Evolutionary conservation across 2,888 invertebrate species (phyloP).

Genomic region (Anodontia alba): DNA sequence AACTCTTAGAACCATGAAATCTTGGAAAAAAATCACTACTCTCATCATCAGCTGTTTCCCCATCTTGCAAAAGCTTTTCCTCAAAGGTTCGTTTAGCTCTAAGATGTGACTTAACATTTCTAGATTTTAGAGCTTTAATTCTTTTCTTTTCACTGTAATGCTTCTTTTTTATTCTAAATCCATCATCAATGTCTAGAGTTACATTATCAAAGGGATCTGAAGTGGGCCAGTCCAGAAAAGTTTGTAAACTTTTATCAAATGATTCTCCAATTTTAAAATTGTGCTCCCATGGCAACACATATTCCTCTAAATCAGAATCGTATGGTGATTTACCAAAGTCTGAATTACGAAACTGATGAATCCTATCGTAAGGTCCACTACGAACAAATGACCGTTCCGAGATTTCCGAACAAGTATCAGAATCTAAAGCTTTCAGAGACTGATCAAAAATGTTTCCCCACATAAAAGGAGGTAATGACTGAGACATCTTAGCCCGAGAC

Average conservation of each 20-base stretch:
- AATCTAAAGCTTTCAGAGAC: constrained; percentile 49
- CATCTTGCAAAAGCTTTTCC: not conserved
- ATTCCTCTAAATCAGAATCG: constrained; percentile 34
- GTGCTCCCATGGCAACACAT: constrained; percentile 41
- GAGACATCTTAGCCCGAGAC: constrained; percentile 19
- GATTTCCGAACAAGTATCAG: constrained; percentile 59
- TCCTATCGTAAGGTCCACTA: not conserved
- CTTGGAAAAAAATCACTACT: constrained; percentile 1
- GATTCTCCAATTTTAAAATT: constrained; percentile 22
- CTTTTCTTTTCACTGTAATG: not conserved
- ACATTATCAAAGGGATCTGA: not conserved
- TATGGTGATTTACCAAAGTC: constrained; percentile 37
- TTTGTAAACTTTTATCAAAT: constrained; percentile 55
- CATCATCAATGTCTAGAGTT: not conserved
- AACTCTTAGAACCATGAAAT: not conserved
- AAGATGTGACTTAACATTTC: not conserved
- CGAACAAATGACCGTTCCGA: constrained; percentile 41
- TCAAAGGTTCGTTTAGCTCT: not conserved
- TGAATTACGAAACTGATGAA: constrained; percentile 42
- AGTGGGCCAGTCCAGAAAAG: constrained; percentile 53
- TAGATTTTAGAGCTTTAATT: not conserved
- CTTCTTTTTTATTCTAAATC: not conserved
- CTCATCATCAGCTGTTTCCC: constrained; percentile 12
- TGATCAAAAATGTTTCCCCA: constrained; percentile 45
- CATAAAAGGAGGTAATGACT: not conserved